Percentiles rank a stretch among this genome's conserved stretches.
phyloP scores from a whole-genome alignment of 53 echinoderm and acorn worm genomes.

The Paelopatides confundens region DNA sequence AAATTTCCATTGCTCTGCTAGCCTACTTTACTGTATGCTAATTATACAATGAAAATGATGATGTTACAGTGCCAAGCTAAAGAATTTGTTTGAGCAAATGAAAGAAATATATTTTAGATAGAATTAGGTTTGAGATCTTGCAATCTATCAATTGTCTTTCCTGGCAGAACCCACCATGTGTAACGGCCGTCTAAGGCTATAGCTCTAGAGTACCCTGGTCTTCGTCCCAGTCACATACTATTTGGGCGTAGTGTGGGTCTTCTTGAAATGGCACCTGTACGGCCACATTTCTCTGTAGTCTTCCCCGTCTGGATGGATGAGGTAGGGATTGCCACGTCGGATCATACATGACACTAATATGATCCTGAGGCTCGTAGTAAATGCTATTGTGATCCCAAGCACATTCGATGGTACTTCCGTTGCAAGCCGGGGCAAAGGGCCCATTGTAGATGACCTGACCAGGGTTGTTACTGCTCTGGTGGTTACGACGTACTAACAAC shows the following conservation, averaged over 20 bases:
- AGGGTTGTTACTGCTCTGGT: constrained; percentile 65
- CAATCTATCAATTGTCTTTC: too few relatives aligned
- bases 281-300: constrained; percentile 73
- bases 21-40: too few relatives aligned
- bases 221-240: constrained; percentile 93
- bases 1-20: too few relatives aligned
- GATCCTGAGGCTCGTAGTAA: constrained; percentile 92
- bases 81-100: too few relatives aligned
- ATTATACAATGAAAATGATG: too few relatives aligned
- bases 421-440: constrained; percentile 46
- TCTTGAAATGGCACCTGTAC: constrained; percentile 86
- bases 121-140: too few relatives aligned
- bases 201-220: constrained; percentile 70
- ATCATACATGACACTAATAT: constrained; percentile 75
- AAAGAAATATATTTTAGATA: too few relatives aligned
- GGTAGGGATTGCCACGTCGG: constrained; percentile 76
- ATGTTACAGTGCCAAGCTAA: too few relatives aligned
- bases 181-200: too few relatives aligned
- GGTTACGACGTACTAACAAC: constrained; percentile 68
- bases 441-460: constrained; percentile 85
- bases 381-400: constrained; percentile 90
- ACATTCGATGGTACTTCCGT: constrained; percentile 64
- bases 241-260: constrained; percentile 86
- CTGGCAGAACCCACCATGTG: too few relatives aligned
- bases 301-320: constrained; percentile 60